Evolutionary conservation across 2,888 invertebrate genomes (phyloP).

Genomic region (Pterostichus niger): DNA sequence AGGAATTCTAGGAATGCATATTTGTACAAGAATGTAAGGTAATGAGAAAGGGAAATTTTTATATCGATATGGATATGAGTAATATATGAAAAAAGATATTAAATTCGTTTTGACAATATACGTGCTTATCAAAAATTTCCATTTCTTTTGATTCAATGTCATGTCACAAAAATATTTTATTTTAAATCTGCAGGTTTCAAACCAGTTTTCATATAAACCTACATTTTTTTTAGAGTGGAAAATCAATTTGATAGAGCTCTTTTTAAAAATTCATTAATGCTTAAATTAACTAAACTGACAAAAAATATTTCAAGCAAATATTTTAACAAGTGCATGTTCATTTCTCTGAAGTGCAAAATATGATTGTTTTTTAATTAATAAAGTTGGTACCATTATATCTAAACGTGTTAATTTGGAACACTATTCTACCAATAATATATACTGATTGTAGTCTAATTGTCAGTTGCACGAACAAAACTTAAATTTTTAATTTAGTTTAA

Average conservation of each 20-base stretch:
- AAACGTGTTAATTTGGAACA: no score
- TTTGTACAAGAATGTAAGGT: constrained; percentile 1
- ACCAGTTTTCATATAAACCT: not conserved
- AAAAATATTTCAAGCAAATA: constrained; percentile 1
- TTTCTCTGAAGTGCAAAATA: not conserved
- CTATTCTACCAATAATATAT: not conserved
- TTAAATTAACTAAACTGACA: not conserved
- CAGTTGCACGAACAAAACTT: no score
- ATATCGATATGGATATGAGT: not conserved
- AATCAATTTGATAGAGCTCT: not conserved
- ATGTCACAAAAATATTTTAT: constrained; percentile 26
- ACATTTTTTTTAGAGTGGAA: not conserved
- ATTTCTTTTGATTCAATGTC: constrained; percentile 7
- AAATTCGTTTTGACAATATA: constrained; percentile 32
- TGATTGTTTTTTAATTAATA: no score
- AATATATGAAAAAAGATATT: constrained; percentile 42
- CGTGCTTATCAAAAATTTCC: constrained; percentile 30
- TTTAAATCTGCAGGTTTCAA: not conserved
- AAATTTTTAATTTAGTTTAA: no score
- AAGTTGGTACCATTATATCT: no score
- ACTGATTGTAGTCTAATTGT: no score
- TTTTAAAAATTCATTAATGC: not conserved
- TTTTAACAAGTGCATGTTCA: not conserved
- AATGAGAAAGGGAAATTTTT: constrained; percentile 11
- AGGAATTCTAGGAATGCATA: constrained; percentile 25